Percentiles rank a stretch among this genome's conserved stretches.
Conservation (phyloP, 1,140 invertebrate species). For the Trichonephila clavata region DNA sequence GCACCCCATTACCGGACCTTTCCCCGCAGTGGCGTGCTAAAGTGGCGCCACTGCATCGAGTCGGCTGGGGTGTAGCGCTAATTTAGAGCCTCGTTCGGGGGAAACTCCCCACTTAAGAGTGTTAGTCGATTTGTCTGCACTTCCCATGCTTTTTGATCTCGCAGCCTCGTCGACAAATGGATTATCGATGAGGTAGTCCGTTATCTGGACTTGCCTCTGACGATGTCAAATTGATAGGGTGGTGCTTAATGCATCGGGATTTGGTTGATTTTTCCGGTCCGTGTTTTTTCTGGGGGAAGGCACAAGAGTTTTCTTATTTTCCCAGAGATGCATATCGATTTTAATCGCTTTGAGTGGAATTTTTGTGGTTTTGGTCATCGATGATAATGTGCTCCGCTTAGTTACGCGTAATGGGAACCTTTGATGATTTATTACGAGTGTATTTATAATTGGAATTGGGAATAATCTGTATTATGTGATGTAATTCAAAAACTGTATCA, state of each 20-base stretch:
- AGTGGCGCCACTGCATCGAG: slow-evolving; percentile 71
- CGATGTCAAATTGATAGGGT: slow-evolving; percentile 63
- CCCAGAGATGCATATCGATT: neutral
- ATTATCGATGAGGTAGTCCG: slow-evolving; percentile 73
- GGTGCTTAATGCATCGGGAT: slow-evolving; percentile 52
- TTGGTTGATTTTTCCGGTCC: slow-evolving; percentile 22
- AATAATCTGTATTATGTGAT: too few species aligned
- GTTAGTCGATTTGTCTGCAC: slow-evolving; percentile 72
- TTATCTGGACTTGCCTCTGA: slow-evolving; percentile 62
- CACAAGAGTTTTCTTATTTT: neutral
- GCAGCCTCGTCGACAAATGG: slow-evolving; percentile 64
- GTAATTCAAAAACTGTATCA: too few species aligned
- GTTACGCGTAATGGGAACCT: too few species aligned
- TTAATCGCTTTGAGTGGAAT: neutral
- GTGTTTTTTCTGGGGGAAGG: neutral
- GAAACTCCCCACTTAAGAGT: slow-evolving; percentile 52
- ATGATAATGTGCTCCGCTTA: too few species aligned
- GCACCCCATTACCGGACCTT: slow-evolving; percentile 54
- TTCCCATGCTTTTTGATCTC: slow-evolving; percentile 72
- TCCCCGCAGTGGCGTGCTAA: slow-evolving; percentile 68
- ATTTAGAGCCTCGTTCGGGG: slow-evolving; percentile 69
- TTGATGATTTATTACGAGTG: too few species aligned
- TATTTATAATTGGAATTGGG: too few species aligned
- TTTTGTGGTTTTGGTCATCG: neutral
- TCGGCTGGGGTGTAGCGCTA: slow-evolving; percentile 66